These are phyloP conservation scores for Escarpia spicata DNA, from an alignment of 2,888 invertebrate genomes.

Conservation along the genomic window DNA sequence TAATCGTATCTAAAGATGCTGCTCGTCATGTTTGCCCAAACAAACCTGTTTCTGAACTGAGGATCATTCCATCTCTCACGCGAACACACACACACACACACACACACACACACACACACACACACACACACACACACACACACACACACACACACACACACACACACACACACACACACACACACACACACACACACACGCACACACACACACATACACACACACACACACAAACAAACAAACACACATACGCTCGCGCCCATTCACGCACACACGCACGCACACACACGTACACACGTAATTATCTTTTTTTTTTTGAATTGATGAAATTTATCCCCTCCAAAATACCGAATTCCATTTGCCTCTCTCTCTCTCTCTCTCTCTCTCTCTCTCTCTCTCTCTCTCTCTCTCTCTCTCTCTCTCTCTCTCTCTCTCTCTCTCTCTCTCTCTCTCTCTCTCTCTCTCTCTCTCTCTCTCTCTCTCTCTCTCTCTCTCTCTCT, in stretches of 20 bases:
- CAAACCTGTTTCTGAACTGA: not conserved
- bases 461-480: too few relatives aligned
- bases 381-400: too few relatives aligned
- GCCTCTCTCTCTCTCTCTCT: not conserved
- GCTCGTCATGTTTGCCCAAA: not conserved
- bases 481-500: too few relatives aligned
- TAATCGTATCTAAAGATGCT: too few relatives aligned
- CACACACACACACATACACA: conserved; percentile 27
- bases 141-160: conserved; percentile 34
- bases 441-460: too few relatives aligned
- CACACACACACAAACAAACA: conserved; percentile 26
- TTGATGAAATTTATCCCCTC: too few relatives aligned
- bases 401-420: too few relatives aligned
- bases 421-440: too few relatives aligned
- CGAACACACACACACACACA: not conserved
- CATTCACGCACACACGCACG: conserved; percentile 22
- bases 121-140: conserved; percentile 35
- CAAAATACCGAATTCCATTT: too few relatives aligned
- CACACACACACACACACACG: conserved; percentile 29
- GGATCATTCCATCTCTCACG: not conserved
- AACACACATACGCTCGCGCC: conserved; percentile 22
- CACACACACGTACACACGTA: not conserved
- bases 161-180: conserved; percentile 36
- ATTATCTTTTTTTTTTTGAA: not conserved
- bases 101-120: conserved; percentile 27